Evolutionary conservation across 2,888 invertebrate genomes (phyloP).

Genomic region (Theodoxus fluviatilis): DNA sequence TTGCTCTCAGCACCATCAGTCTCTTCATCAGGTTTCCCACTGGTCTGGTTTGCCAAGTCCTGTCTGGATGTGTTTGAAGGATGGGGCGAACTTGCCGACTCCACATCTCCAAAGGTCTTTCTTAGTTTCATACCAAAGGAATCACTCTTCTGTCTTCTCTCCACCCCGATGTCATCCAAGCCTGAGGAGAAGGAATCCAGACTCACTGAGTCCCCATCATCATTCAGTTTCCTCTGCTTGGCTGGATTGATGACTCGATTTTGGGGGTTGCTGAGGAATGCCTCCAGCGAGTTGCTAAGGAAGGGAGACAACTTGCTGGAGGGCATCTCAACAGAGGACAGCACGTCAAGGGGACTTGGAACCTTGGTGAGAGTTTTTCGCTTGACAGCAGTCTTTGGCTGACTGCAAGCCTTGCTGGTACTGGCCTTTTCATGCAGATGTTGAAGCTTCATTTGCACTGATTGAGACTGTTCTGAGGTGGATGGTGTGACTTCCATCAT

Average conservation of each 20-base stretch:
- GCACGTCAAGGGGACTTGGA: too few relatives aligned
- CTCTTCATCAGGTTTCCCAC: background rate
- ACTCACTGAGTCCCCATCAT: constrained; percentile 25
- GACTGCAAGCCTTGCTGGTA: too few relatives aligned
- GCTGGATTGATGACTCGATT: constrained; percentile 28
- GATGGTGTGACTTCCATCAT: too few relatives aligned
- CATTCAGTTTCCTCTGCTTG: constrained; percentile 25
- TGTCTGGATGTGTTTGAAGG: constrained; percentile 5
- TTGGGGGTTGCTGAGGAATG: constrained; percentile 27
- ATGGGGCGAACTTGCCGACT: background rate
- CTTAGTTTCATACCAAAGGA: background rate
- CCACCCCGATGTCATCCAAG: background rate
- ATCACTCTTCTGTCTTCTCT: background rate
- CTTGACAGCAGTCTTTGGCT: too few relatives aligned
- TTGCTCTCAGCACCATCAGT: background rate
- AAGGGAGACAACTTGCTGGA: constrained; percentile 26
- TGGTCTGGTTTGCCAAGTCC: background rate
- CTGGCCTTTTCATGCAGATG: too few relatives aligned
- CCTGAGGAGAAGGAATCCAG: background rate
- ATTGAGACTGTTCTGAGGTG: too few relatives aligned
- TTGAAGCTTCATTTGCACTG: too few relatives aligned
- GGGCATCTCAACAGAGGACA: too few relatives aligned
- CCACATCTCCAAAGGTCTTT: background rate
- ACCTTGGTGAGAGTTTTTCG: too few relatives aligned
- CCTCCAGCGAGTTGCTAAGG: constrained; percentile 27